Evolutionary conservation across 2,888 invertebrate genomes (phyloP).

Genomic region (Ophion obscuratus): DNA sequence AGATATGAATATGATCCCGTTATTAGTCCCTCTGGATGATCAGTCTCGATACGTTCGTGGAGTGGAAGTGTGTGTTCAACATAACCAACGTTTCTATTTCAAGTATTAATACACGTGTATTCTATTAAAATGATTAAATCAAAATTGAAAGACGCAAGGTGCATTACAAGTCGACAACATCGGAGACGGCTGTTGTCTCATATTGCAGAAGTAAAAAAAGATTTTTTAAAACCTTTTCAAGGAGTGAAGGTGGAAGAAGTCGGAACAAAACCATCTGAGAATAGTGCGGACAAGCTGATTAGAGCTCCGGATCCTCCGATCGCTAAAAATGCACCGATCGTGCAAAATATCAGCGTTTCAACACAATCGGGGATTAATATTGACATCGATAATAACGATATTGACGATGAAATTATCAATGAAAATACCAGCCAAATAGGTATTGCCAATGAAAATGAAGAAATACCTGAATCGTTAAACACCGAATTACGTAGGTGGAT

Average conservation of each 20-base stretch:
- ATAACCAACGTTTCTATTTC: neutral
- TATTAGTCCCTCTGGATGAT: neutral
- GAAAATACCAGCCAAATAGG: neutral
- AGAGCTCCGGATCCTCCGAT: conserved; percentile 5
- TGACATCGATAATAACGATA: conserved; percentile 2
- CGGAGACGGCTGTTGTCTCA: neutral
- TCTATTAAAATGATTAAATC: neutral
- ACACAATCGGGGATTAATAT: neutral
- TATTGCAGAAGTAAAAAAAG: neutral
- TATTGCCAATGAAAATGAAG: too few relatives aligned
- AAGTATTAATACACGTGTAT: neutral
- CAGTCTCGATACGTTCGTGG: neutral
- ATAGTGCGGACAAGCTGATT: conserved; percentile 2
- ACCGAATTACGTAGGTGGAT: neutral
- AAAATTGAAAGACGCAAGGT: neutral
- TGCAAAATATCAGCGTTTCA: conserved; percentile 3
- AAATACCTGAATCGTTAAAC: neutral
- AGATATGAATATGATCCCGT: conserved; percentile 8
- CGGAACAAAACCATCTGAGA: conserved; percentile 5
- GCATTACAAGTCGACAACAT: conserved; percentile 3
- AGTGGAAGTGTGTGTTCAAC: conserved; percentile 5
- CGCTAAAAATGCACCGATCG: neutral
- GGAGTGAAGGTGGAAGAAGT: neutral
- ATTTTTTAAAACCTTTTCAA: neutral
- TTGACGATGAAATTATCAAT: neutral